Conservation (phyloP, 2,113 vertebrate genomes). For the Ceyx margarethae region DNA sequence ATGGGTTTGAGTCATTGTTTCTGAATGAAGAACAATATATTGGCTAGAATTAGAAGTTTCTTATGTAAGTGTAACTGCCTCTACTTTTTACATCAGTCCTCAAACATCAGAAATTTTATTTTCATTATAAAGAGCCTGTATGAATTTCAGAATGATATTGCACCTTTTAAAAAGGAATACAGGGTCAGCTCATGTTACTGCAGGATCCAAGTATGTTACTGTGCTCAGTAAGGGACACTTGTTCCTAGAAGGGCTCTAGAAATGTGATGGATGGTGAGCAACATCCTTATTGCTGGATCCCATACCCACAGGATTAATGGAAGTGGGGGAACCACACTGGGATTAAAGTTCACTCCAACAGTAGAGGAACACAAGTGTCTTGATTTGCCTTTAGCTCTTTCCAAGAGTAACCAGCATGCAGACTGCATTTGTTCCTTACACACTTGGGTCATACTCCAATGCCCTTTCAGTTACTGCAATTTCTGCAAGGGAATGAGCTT, state of each 20-base stretch:
- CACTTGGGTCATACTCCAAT: neutral
- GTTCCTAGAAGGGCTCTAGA: neutral
- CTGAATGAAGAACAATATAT: neutral
- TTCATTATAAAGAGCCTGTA: neutral
- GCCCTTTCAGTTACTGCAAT: neutral
- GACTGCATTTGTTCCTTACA: neutral
- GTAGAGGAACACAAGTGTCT: neutral
- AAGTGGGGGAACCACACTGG: fast-evolving
- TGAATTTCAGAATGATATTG: neutral
- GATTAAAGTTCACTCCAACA: neutral
- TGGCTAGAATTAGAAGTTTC: neutral
- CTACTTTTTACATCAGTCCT: neutral
- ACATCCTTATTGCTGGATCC: fast-evolving
- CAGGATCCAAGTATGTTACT: neutral
- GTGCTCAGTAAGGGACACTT: neutral
- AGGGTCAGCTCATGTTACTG: neutral
- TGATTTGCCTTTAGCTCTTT: neutral
- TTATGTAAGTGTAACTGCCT: neutral
- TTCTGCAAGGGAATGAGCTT: neutral
- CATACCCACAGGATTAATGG: neutral
- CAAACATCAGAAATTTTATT: neutral
- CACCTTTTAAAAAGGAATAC: neutral
- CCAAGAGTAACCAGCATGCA: neutral
- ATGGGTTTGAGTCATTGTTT: neutral
- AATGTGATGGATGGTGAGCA: neutral